Conservation (phyloP, 2,888 invertebrate genomes). For the Operophtera brumata region DNA sequence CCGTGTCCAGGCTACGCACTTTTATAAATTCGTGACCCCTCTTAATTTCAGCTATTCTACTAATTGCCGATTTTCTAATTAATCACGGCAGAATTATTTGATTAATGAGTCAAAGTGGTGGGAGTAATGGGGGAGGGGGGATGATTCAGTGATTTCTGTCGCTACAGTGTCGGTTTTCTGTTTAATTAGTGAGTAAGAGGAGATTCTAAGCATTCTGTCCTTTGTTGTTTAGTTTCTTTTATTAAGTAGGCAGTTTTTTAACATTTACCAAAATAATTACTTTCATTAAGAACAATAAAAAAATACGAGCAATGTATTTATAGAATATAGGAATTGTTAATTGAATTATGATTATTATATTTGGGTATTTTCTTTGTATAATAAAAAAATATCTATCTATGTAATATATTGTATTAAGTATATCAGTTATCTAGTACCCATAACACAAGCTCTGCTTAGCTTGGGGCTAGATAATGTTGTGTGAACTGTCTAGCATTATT, state of each 20-base stretch:
- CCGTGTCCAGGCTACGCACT: slow-evolving; percentile 5
- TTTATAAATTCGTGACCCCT: slow-evolving; percentile 25
- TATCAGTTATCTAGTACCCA: too few relatives aligned
- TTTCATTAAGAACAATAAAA: too few relatives aligned
- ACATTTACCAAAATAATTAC: background rate
- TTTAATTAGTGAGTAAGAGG: slow-evolving; percentile 63
- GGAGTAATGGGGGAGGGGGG: slow-evolving; percentile 32
- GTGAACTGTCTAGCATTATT: too few relatives aligned
- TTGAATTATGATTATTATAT: too few relatives aligned
- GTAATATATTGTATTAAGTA: too few relatives aligned
- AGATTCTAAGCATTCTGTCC: slow-evolving; percentile 35
- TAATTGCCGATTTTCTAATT: slow-evolving; percentile 78
- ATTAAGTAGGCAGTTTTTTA: background rate
- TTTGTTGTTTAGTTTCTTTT: slow-evolving; percentile 2
- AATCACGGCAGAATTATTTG: slow-evolving; percentile 74
- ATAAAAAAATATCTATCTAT: too few relatives aligned
- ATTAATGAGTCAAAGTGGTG: slow-evolving; percentile 70
- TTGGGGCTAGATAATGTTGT: too few relatives aligned
- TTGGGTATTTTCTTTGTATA: too few relatives aligned
- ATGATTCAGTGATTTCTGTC: slow-evolving; percentile 62
- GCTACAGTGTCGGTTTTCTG: slow-evolving; percentile 53
- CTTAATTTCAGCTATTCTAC: slow-evolving; percentile 61
- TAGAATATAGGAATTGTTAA: too few relatives aligned
- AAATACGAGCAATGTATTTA: too few relatives aligned
- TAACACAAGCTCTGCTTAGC: too few relatives aligned